Evolutionary conservation across 2,113 vertebrate genomes (phyloP), one percentile per base, ranked within the genome.

Genomic region (Mixornis gularis): DNA sequence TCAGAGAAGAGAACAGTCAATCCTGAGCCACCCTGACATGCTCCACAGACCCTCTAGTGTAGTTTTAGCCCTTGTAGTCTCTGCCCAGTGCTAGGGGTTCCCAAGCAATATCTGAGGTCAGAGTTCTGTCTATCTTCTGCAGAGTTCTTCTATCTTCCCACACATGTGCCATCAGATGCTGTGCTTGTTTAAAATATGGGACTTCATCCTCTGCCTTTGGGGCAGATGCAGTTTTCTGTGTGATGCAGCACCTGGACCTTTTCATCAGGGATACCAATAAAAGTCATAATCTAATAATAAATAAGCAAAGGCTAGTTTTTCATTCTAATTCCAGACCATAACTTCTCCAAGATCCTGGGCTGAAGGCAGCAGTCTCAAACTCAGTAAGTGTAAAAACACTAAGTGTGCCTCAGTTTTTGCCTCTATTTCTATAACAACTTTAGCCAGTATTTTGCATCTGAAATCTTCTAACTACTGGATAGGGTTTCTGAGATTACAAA

Each of bases 341-440:
- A 1, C 32, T 89, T 59, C 63, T 83, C 32, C 3, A 21, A 34
- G 21, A 46, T 8, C 10, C 43, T 72, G 63, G 5, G 6, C 25
- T 68, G 70, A 84, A 72, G 17, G 17, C 76, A 55, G 1, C 29
- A 38, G 18, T 8, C 18, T 38, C 46, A 78, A 36, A 56, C 19
- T n/a, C 2, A 0, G 2, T 10, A 55, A 85, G 10, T 16, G 8
- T 20, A 26, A 56, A 55, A 87, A 15, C 1, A 10, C 2, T 1
- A 1, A 38, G 24, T 0, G 2, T 58, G 32, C 34, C 43, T 91
- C 36, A 58, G 24, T 12, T 87, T 55, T 78, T 84, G 17, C 24
- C 9, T 72, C 17, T 66, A 3, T 62, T 63, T n/a, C 22, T 76
- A 0, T 40, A 59, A 71, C 6, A 74, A 38, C 2, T 10, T 73